A percentile compares a stretch with the other conserved stretches of the same genome.
Evolutionary conservation across 2,888 invertebrate genomes (phyloP).

Genomic region (Argyra leucocephala): DNA sequence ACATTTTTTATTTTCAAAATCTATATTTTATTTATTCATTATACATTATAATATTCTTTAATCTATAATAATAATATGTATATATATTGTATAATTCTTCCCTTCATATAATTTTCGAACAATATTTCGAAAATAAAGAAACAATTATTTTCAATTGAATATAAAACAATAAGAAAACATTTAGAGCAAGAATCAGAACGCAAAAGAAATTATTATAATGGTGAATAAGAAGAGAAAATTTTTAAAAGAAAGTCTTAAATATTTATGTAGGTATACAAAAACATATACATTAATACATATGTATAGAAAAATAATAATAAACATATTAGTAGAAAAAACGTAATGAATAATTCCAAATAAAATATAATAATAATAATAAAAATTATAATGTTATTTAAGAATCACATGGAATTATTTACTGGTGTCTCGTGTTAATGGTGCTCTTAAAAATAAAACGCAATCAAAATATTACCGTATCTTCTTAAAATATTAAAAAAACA

Average conservation of each 20-base stretch:
- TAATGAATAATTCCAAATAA: background rate
- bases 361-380: too few species aligned
- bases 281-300: background rate
- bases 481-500: background rate
- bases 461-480: constrained; percentile 3
- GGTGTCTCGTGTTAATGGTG: background rate
- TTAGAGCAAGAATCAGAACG: constrained; percentile 6
- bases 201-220: background rate
- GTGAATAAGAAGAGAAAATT: background rate
- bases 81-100: too few species aligned
- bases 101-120: too few species aligned
- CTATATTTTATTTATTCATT: too few species aligned
- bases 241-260: background rate
- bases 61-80: too few species aligned
- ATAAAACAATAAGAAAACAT: background rate
- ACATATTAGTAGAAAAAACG: too few species aligned
- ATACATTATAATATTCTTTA: too few species aligned
- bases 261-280: background rate
- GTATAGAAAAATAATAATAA: background rate
- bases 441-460: background rate
- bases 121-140: too few species aligned
- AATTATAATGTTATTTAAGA: too few species aligned
- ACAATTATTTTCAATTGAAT: too few species aligned
- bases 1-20: too few species aligned
- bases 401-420: background rate